A percentile compares a stretch with the other conserved stretches of the same genome.
phyloP scores from a whole-genome alignment of 2,113 vertebrate species.

The Pituophis catenifer region DNA sequence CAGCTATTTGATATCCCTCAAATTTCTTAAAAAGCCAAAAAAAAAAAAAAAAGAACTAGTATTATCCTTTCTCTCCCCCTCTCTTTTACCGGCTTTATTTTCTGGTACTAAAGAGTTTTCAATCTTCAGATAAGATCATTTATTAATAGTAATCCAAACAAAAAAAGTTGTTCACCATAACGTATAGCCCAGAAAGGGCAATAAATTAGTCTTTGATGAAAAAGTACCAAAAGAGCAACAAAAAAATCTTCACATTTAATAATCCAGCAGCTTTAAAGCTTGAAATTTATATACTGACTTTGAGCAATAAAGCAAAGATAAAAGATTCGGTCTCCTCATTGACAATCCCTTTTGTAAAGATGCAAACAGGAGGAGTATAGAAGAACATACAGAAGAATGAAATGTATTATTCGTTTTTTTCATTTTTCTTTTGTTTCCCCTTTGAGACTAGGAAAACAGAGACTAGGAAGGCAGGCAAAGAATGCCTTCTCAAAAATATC shows the following conservation, averaged over 20 bases:
- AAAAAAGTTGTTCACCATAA: conserved; percentile 32
- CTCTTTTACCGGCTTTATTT: conserved; percentile 18
- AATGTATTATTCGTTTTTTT: not conserved
- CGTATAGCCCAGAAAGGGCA: conserved; percentile 3
- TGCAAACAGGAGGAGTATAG: not conserved
- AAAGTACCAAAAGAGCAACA: conserved; percentile 3
- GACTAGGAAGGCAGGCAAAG: not conserved
- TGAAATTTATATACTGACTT: not conserved
- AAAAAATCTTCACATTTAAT: not conserved
- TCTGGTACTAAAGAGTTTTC: not conserved
- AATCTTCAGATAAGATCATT: conserved; percentile 30
- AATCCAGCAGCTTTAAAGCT: not conserved
- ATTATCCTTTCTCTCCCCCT: conserved; percentile 1
- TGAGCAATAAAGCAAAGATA: not conserved
- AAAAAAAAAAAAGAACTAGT: not conserved
- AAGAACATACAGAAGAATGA: not conserved
- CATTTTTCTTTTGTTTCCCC: not conserved
- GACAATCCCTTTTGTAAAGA: not conserved
- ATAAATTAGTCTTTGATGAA: conserved; percentile 10
- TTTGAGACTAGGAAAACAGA: not conserved
- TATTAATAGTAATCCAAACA: conserved; percentile 41
- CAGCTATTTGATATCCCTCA: conserved; percentile 25
- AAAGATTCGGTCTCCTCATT: not conserved
- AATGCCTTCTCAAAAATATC: not conserved
- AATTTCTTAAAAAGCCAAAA: conserved; percentile 38